Evolutionary conservation across 1,140 invertebrate species (phyloP).

Genomic region (Drosophila novamexicana): DNA sequence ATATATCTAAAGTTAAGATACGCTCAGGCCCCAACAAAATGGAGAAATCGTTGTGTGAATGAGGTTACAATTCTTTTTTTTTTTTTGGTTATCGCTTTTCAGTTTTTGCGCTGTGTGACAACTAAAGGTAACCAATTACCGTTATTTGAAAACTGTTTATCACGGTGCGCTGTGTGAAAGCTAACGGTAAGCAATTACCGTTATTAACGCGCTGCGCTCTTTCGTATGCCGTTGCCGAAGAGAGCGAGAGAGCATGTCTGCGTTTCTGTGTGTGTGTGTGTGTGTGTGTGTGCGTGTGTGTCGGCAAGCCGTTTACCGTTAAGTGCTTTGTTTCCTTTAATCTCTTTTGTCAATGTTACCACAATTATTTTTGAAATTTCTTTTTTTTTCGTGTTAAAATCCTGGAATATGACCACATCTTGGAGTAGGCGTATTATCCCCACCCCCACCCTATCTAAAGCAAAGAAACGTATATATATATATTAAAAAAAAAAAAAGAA

Average conservation of each 20-base stretch:
- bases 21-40: constrained; percentile 3
- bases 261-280: background rate
- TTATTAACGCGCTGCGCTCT: constrained; percentile 29
- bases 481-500: constrained; percentile 10
- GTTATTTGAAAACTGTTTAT: background rate
- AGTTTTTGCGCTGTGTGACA: constrained; percentile 5
- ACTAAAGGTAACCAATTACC: background rate
- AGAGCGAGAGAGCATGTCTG: constrained; percentile 42
- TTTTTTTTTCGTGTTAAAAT: background rate
- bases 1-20: constrained; percentile 18
- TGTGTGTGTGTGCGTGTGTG: constrained; percentile 20
- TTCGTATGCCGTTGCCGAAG: constrained; percentile 28
- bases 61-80: background rate
- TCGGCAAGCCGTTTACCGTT: constrained; percentile 10
- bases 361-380: background rate
- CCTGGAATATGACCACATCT: background rate
- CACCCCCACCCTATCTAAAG: background rate
- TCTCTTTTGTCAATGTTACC: background rate
- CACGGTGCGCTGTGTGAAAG: background rate
- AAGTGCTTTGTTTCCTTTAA: background rate
- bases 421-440: background rate
- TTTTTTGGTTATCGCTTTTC: background rate
- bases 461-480: constrained; percentile 15
- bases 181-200: background rate
- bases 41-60: constrained; percentile 1